These are phyloP conservation scores for Brachionus asplanchnoidis DNA, from an alignment of 1,140 invertebrate genomes.

Conservation along the genomic window DNA sequence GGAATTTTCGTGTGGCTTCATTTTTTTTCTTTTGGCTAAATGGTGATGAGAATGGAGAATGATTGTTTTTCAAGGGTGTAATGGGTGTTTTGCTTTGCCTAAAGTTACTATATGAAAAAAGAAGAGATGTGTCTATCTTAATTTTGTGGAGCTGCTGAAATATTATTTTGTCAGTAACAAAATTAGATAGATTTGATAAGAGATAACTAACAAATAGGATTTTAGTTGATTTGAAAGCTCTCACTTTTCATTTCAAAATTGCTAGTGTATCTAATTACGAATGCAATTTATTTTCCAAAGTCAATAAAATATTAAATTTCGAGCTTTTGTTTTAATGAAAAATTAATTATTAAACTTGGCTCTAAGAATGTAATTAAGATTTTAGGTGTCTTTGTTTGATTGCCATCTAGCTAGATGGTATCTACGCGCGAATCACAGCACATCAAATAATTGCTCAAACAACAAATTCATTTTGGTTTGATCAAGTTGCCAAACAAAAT, in stretches of 20 bases:
- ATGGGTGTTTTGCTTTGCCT: neutral
- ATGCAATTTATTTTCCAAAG: constrained; percentile 29
- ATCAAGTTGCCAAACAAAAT: neutral
- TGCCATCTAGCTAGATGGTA: neutral
- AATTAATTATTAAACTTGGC: constrained; percentile 8
- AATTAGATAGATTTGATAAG: neutral
- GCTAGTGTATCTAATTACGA: constrained; percentile 17
- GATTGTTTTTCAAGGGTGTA: neutral
- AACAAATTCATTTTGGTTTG: neutral
- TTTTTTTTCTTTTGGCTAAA: too few species aligned
- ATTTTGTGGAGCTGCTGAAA: neutral
- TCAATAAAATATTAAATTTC: constrained; percentile 24
- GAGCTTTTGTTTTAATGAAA: neutral
- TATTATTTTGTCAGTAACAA: neutral
- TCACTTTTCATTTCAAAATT: neutral
- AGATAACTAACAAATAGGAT: neutral
- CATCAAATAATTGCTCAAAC: neutral
- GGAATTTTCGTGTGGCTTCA: too few species aligned
- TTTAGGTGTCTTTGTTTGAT: neutral
- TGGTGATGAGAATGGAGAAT: neutral
- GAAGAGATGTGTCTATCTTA: neutral
- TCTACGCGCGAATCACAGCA: neutral
- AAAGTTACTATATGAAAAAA: neutral
- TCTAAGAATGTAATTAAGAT: neutral
- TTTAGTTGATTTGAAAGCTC: neutral